These are phyloP conservation scores for Proterorhinus semilunaris DNA, from an alignment of 2,113 vertebrate genomes.

Conservation along the genomic window DNA sequence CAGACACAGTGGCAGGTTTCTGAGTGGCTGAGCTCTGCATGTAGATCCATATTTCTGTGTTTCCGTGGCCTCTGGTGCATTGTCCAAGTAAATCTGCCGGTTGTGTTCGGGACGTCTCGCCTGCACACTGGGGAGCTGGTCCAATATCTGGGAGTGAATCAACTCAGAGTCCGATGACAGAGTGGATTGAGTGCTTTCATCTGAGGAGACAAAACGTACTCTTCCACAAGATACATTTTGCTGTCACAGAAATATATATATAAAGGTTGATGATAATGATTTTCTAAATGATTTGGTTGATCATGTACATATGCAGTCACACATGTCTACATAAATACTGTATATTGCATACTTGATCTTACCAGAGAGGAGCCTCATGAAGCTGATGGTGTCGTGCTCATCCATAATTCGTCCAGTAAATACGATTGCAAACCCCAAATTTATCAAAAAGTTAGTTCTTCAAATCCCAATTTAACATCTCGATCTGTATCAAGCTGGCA, in stretches of 20 bases:
- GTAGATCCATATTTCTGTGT: neutral
- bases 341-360: conserved; percentile 14
- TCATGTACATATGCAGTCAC: neutral
- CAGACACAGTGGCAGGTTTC: conserved; percentile 57
- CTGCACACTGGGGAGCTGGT: conserved; percentile 67
- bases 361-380: conserved; percentile 70
- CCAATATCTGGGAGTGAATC: conserved; percentile 64
- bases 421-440: neutral
- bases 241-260: too few relatives aligned
- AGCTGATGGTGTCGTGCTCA: conserved; percentile 6
- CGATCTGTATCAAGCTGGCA: neutral
- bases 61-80: neutral
- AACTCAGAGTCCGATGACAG: conserved; percentile 62
- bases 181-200: conserved; percentile 51
- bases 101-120: conserved; percentile 26
- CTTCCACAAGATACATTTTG: too few relatives aligned
- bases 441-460: conserved; percentile 19
- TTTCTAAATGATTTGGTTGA: neutral
- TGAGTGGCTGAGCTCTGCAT: conserved; percentile 54
- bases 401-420: conserved; percentile 47
- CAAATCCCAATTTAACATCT: neutral
- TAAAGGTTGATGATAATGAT: neutral
- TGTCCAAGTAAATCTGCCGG: conserved; percentile 11
- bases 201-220: conserved; percentile 34
- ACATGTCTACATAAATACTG: neutral